Percentiles rank a stretch among this genome's conserved stretches.
These are phyloP conservation scores for Acromyrmex heyeri DNA, from an alignment of 1,140 invertebrate species.

Conservation along the genomic window DNA sequence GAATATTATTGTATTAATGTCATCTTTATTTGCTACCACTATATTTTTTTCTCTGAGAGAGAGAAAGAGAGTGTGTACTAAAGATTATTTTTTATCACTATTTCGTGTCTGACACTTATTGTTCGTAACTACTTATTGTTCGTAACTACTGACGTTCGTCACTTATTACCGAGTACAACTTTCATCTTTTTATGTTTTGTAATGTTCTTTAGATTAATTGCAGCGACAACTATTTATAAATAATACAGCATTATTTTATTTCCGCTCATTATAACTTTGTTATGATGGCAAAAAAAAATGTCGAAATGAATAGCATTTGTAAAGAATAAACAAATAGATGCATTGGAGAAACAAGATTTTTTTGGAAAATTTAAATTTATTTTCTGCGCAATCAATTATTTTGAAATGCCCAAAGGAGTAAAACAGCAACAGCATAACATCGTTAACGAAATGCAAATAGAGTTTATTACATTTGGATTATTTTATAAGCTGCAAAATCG, in stretches of 20 bases:
- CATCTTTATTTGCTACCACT: too few relatives aligned
- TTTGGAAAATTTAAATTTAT: background rate
- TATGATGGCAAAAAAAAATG: too few relatives aligned
- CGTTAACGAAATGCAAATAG: background rate
- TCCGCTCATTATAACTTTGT: background rate
- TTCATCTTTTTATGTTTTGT: background rate
- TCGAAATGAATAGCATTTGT: background rate
- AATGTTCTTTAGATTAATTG: background rate
- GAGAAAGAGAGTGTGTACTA: too few relatives aligned
- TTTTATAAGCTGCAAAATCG: background rate
- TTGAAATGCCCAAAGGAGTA: background rate
- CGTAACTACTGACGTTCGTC: conserved; percentile 8
- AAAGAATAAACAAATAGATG: background rate
- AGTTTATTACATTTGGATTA: background rate
- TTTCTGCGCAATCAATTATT: background rate
- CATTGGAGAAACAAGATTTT: background rate
- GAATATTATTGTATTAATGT: too few relatives aligned
- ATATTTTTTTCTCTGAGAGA: background rate
- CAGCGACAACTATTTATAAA: background rate
- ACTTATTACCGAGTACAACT: background rate
- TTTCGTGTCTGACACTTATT: background rate
- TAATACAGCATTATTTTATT: background rate
- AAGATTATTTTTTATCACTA: background rate
- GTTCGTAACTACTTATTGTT: background rate
- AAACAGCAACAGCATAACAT: background rate